These are phyloP conservation scores for Cheilosia soror DNA, from an alignment of 2,888 invertebrate species.

Conservation along the genomic window DNA sequence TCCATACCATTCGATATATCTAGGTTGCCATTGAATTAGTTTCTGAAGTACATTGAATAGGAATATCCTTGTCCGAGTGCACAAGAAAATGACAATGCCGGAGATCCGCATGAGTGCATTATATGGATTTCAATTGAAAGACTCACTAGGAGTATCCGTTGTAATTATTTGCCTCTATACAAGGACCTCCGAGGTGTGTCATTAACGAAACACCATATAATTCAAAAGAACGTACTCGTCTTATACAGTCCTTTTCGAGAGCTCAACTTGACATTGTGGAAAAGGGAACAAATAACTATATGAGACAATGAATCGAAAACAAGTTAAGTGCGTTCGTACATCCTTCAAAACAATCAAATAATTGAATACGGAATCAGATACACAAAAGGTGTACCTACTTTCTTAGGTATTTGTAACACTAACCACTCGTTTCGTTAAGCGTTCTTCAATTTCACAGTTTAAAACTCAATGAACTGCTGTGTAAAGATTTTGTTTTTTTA, in stretches of 20 bases:
- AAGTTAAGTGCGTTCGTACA: neutral
- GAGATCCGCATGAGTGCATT: constrained; percentile 62
- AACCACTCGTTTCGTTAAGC: neutral
- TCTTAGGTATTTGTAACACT: neutral
- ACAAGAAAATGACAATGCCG: constrained; percentile 52
- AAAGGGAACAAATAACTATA: neutral
- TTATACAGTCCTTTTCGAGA: constrained; percentile 52
- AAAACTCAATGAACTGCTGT: constrained; percentile 5
- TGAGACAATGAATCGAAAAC: constrained; percentile 32
- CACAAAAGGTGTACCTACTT: neutral
- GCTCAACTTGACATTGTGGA: constrained; percentile 39
- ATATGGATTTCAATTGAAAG: constrained; percentile 43
- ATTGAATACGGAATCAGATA: constrained; percentile 11
- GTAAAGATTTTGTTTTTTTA: too few species aligned
- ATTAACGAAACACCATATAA: constrained; percentile 46
- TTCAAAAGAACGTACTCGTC: constrained; percentile 61
- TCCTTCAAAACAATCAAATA: constrained; percentile 37
- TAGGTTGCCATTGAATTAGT: constrained; percentile 61
- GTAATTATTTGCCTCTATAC: constrained; percentile 44
- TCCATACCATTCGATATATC: constrained; percentile 30
- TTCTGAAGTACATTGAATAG: constrained; percentile 73
- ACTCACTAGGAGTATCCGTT: constrained; percentile 35
- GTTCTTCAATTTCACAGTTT: neutral
- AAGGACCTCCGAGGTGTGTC: constrained; percentile 63
- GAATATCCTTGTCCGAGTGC: constrained; percentile 63